Base-by-base conservation (phyloP, 1,140 invertebrate species). In the Geopemphigus sp. region DNA sequence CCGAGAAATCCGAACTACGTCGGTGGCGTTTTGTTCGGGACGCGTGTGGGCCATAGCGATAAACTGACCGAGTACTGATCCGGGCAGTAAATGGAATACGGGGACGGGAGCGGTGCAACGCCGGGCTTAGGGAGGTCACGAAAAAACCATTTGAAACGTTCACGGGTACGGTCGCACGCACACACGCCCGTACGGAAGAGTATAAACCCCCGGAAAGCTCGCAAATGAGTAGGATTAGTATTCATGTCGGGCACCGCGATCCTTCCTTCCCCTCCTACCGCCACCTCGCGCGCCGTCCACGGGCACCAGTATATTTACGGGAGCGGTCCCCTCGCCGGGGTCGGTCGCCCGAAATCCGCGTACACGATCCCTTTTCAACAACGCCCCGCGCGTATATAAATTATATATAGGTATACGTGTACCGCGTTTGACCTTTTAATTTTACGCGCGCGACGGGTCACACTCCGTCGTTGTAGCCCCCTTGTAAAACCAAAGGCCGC, bases 201-300 rank as follows among this genome's bases (percentile, higher is more conserved):
- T 56, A 45, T 57, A 59, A n/a, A 76, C 39, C 56, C 73, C 61
- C 39, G n/a, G 32, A 61, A 76, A 76, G 73, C 73, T 76, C 17
- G 73, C 56, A 76, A 76, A 76, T 76, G 56, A 76, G 73, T 76
- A 15, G 73, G 73, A 76, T 76, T 76, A 61, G 73, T 76, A 76
- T 76, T 61, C 56, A 26, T 76, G 56, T 76, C 56, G 39, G 22
- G 73, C 32, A n/a, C 39, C 39, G 24, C 22, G 47, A 39, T 39
- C 8, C 32, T 39, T 39, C 32, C 8, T 32, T 15, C 32, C 32
- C 26, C 26, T 24, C 32, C 1, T 14, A 12, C 53, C 32, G 22
- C 17, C 29, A 32, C 24, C 5, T 61, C 61, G 10, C 32, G 32
- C 3, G 32, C 3, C 32, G 8, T 3, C 3, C 32, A 8, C 32